Evolutionary conservation across 2,113 vertebrate genomes (phyloP), one percentile per base, ranked within the genome.

Genomic region (Psammodynastes pulverulentus): DNA sequence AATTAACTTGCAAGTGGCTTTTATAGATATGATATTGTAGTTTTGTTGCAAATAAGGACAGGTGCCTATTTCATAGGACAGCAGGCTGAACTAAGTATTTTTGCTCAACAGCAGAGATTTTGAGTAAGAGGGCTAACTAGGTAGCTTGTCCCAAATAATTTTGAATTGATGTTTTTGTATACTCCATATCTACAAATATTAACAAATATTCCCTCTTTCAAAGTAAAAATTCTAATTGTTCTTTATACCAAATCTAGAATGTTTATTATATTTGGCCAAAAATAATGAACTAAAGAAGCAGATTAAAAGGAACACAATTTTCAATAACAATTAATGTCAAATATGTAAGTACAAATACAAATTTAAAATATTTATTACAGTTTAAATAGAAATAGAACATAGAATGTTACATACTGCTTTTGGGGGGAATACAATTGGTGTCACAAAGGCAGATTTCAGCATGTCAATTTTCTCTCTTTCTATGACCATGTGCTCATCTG

Each of bases 381-480:
- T 43, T 84, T 84, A 43, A 45, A 84, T 17, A 84, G 56, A 58
- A 58, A 58, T 58, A 58, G 56, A 29, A 58, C 29, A 58, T 3
- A 58, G 24, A 26, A 58, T 58, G 24, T 24, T 58, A 26, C 24
- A 58, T 3, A 58, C 56, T 10, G 23, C 9, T 26, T 58, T 58
- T 29, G 0, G 0, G 0, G 1, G 3, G 9, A 29, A 26, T 26
- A 29, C 9, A 58, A 26, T 58, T 23, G 9, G 24, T 29, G 9
- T 58, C 9, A 58, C 3, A 58, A 24, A 29, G 26, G 9, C 56
- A 29, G 56, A 58, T 6, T 58, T 58, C 54, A 26, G 24, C 54
- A 58, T 58, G 24, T 58, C 9, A 26, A 29, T 58, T 58, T 12
- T 26, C 24, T 58, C 56, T 29, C 56, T 9, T 26, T 58, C 56